phyloP scores from a whole-genome alignment of 2,888 invertebrate genomes.

The Liodrosophila aerea region DNA sequence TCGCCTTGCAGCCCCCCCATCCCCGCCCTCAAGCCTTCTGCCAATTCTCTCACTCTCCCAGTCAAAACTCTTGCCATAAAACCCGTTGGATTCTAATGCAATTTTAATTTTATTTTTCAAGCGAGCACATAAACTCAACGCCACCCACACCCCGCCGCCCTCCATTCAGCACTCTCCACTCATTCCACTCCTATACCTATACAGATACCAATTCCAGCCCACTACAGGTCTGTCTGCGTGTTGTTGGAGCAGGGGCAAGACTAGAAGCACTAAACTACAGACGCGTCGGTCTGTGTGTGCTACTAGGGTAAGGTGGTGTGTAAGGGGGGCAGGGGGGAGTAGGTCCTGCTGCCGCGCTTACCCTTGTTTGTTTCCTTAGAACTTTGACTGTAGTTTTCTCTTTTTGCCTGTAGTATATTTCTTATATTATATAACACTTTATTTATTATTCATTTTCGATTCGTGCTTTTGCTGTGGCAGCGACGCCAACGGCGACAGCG shows the following conservation, averaged over 20 bases:
- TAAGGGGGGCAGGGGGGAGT: not conserved
- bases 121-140: constrained; percentile 71
- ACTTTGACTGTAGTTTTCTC: constrained; percentile 28
- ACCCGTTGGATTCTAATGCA: constrained; percentile 76
- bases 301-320: not conserved
- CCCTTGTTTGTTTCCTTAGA: constrained; percentile 20
- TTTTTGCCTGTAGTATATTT: constrained; percentile 54
- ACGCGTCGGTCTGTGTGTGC: constrained; percentile 6
- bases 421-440: constrained; percentile 80
- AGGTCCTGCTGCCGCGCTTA: not conserved
- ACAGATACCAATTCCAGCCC: constrained; percentile 26
- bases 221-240: constrained; percentile 16
- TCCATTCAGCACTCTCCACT: constrained; percentile 1
- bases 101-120: constrained; percentile 77
- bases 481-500: constrained; percentile 15
- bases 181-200: not conserved
- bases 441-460: constrained; percentile 82
- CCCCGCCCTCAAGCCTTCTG: constrained; percentile 2
- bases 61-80: constrained; percentile 39
- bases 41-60: not conserved
- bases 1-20: constrained; percentile 5
- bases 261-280: constrained; percentile 53
- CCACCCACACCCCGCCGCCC: constrained; percentile 1
- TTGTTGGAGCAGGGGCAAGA: constrained; percentile 5
- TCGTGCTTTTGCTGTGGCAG: constrained; percentile 72